These are phyloP conservation scores for Oppia nitens DNA, from an alignment of 1,140 invertebrate species.

Conservation along the genomic window DNA sequence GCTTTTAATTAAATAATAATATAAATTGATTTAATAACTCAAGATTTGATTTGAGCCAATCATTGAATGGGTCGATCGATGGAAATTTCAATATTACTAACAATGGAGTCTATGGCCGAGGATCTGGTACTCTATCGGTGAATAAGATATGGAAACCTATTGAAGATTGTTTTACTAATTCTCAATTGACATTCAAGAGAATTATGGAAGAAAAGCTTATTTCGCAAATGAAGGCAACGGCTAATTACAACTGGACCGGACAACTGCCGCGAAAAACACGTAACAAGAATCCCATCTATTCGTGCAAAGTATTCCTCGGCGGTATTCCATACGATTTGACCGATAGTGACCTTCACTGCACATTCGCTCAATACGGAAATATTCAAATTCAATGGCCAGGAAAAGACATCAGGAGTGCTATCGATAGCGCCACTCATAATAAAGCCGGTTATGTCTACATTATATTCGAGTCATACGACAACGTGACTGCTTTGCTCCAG, in stretches of 20 bases:
- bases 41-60: no score
- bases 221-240: conserved; percentile 34
- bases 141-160: no score
- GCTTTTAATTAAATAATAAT: no score
- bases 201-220: no score
- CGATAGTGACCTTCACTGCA: conserved; percentile 44
- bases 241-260: conserved; percentile 71
- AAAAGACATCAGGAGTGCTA: conserved; percentile 39
- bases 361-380: conserved; percentile 60
- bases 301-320: conserved; percentile 75
- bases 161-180: no score
- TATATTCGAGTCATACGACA: conserved; percentile 78
- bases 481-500: conserved; percentile 60
- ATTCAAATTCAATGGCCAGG: conserved; percentile 84
- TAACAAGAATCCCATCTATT: conserved; percentile 45
- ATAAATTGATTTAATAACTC: no score
- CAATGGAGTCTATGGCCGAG: no score
- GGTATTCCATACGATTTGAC: conserved; percentile 93
- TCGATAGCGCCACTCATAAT: background rate
- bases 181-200: no score
- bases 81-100: no score
- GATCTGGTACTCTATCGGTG: no score
- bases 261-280: conserved; percentile 45
- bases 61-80: no score
- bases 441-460: conserved; percentile 65